Evolutionary conservation across 2,797 vertebrate species (phyloP), one percentile per base, ranked within the genome.

Genomic region (Coranthus polyacanthus): DNA sequence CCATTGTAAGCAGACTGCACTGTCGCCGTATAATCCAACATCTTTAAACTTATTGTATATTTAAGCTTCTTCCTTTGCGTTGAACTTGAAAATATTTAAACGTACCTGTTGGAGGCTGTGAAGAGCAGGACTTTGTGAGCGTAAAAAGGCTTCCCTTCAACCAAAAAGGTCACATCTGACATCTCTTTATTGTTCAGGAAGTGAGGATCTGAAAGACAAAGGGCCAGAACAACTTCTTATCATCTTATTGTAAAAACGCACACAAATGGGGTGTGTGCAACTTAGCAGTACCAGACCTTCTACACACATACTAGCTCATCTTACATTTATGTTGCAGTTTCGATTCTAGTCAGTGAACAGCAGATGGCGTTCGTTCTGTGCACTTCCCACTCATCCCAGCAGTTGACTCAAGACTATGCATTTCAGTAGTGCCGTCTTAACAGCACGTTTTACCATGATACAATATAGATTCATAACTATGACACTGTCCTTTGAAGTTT

Each of bases 121-220:
- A 94, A 93, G 62, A 95, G 93, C 83, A 95, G 88, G 55, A 94
- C 94, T 84, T 94, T 94, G 82, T 95, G 94, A 50, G 92, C 94
- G 1, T 94, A 95, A 51, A 94, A 95, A 13, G 94, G 94, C 46
- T 94, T 94, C 75, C 93, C 94, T 18, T 95, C 94, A 76, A 95
- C 94, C 79, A 95, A 72, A 81, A 95, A 95, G 12, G 93, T 95
- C 80, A 95, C 92, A 9, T 95, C 94, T 17, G 94, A 94, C 93
- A 94, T 95, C 38, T 95, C 94, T 65, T 94, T 94, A 49, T 94
- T 94, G 82, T 95, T 95, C 76, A 95, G 83, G 58, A 94, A 94
- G 78, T 93, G 92, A 56, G 94, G 92, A 82, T 94, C 94, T 95
- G 88, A 74, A 79, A 86, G 7, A 79, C 11, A 71, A 0, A 13